These are phyloP conservation scores for Premnoplex brunnescens DNA, from an alignment of 2,797 vertebrate genomes.

Conservation along the genomic window DNA sequence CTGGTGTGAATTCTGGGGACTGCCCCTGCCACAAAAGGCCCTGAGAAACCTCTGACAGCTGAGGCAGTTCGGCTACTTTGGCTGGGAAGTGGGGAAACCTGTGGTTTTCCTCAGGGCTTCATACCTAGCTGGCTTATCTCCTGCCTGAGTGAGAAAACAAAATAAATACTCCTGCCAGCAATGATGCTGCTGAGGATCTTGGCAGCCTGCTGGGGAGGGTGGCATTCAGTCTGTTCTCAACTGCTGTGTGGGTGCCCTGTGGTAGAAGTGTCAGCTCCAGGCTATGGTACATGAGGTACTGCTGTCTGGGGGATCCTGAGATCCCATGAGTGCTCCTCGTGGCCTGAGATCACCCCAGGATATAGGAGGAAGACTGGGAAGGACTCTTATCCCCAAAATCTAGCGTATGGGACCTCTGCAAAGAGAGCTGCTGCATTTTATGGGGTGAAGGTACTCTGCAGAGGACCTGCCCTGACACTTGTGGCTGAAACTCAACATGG, in stretches of 20 bases:
- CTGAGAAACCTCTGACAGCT: neutral
- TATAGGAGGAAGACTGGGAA: neutral
- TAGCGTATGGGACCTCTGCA: neutral
- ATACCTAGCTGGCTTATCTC: conserved; percentile 2
- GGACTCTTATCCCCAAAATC: neutral
- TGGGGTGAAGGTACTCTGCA: neutral
- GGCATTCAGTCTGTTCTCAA: neutral
- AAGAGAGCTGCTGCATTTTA: neutral
- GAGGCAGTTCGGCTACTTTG: neutral
- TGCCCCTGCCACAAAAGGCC: neutral
- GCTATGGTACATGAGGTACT: neutral
- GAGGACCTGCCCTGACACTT: neutral
- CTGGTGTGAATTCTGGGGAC: neutral
- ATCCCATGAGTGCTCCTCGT: neutral
- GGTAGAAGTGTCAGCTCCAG: neutral
- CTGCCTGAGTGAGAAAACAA: neutral
- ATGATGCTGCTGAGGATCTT: neutral
- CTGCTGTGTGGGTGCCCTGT: neutral
- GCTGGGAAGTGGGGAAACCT: neutral
- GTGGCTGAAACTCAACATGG: neutral
- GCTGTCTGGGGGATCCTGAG: neutral
- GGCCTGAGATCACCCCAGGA: neutral
- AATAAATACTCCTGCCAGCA: conserved; percentile 26
- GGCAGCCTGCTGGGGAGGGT: neutral
- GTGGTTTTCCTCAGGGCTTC: conserved; percentile 30